Percentiles rank a stretch among this genome's conserved stretches.
Conservation (phyloP, 2,113 vertebrate species). For the Trachemys scripta region DNA sequence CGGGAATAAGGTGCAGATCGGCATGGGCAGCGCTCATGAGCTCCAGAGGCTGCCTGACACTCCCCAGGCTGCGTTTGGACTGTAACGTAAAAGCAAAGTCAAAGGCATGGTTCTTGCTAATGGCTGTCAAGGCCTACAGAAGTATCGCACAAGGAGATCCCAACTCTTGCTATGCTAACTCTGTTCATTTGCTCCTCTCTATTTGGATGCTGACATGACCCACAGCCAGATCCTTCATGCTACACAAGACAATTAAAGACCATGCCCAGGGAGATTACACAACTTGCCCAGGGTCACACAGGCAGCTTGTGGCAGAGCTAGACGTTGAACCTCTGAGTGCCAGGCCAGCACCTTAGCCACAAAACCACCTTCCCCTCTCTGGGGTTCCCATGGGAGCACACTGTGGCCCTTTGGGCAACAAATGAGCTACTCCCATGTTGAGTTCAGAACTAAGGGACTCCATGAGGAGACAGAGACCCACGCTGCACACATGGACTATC, state of each 20-base stretch:
- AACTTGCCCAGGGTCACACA: too few species aligned
- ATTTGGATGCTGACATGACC: neutral
- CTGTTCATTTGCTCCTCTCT: neutral
- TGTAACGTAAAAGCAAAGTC: neutral
- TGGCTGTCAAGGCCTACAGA: neutral
- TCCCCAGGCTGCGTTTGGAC: neutral
- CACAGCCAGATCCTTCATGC: neutral
- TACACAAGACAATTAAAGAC: neutral
- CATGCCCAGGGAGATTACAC: too few species aligned
- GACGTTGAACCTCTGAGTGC: too few species aligned
- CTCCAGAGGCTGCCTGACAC: neutral
- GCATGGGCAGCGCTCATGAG: neutral
- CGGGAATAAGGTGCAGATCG: neutral
- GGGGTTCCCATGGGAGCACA: too few species aligned
- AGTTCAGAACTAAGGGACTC: too few species aligned
- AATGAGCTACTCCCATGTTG: too few species aligned
- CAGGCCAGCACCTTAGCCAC: too few species aligned
- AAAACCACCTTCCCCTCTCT: too few species aligned
- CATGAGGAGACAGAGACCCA: too few species aligned
- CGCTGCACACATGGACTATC: too few species aligned
- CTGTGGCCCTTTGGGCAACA: too few species aligned
- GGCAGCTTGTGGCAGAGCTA: too few species aligned
- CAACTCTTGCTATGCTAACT: neutral
- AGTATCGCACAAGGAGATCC: neutral
- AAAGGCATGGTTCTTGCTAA: neutral